Base-by-base conservation (phyloP, 1,140 invertebrate species). In the Tyrophagus putrescentiae region DNA sequence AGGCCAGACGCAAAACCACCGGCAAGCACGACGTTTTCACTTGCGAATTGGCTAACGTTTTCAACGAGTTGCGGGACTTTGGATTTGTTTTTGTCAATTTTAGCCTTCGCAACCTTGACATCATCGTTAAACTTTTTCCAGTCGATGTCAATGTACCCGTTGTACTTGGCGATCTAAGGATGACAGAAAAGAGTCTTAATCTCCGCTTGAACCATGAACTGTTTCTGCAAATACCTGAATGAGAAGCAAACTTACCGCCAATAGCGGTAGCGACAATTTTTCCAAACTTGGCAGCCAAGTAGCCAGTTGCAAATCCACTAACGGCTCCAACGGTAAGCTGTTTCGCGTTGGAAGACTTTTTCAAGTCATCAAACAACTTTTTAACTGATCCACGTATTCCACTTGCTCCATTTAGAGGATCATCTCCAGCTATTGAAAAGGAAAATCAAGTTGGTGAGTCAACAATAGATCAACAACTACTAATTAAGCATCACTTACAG, bases 221-320 rank as follows among this genome's bases (percentile, higher is more conserved):
- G 60, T 50, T 4, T 50, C 48, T 28, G 31, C 18, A 61, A 25
- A 34, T 65, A 94, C 78, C 76, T 94, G 87, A 57, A 95, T 70
- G 66, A 93, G 75, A 65, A 95, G 83, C 33, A 94, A 83, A 62
- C 86, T 83, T 59, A n/a, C 87, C 84, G 61, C 90, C 91, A 62
- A 93, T 72, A 9, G 87, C 84, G 58, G 87, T 81, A 7, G 89
- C 90, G 45, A 86, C 85, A 61, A 84, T 75, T 78, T 91, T 93
- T 7, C 89, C 88, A 65, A 93, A 80, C 78, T 92, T 91, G 79
- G 89, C 85, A 64, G 85, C 83, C 36, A 90, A 71, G 71, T 84
- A 91, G 42, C 90, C 90, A 62, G 89, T 70, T 71, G 78, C 90
- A 87, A 87, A 92, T 81, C 90, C 90, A 67, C 85, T 83, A 29